Evolutionary conservation across 2,113 vertebrate species (phyloP), one percentile per base, ranked within the genome.

Genomic region (Thunnus maccoyii): DNA sequence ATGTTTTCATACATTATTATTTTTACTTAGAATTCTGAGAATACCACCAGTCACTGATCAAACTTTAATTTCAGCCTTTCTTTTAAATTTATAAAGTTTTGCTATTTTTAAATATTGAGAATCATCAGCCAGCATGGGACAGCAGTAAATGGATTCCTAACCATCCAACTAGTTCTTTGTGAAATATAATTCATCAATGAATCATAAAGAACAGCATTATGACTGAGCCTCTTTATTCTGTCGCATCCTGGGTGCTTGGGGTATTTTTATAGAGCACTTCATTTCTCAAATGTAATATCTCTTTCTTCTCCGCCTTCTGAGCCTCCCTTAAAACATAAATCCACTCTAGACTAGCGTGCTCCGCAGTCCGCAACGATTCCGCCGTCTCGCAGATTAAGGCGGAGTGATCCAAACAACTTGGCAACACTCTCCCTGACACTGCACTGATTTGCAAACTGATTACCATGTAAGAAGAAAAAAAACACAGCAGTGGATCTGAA

Each of bases 391-490:
- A 92, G 93, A 94, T 95, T 93, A 94, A 93, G 89, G 86, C 83
- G 79, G 91, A 93, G 84, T 84, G 91, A 95, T 93, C 88, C 78
- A 87, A 91, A 91, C 86, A 91, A 88, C 90, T 92, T 88, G 89
- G 85, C 88, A 86, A 89, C 84, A 76, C 83, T 92, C 85, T 89
- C 68, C 84, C 88, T 90, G 87, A 91, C 94, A 90, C 88, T 54
- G 91, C 85, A 82, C 92, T 93, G 94, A 95, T 95, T 93, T 93
- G 89, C 88, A 94, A 93, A 90, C 89, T 91, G 92, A 95, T 95
- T 94, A 92, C 86, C 83, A 80, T 86, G 75, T 85, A 78, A 83
- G 78, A 79, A 76, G 56, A 52, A 71, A 60, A 76, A 86, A 66
- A 72, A 79, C 20, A 67, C 71, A 82, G 76, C 52, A 36, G 65